phyloP scores from a whole-genome alignment of 2,888 invertebrate genomes.

The Drosophila anceps region DNA sequence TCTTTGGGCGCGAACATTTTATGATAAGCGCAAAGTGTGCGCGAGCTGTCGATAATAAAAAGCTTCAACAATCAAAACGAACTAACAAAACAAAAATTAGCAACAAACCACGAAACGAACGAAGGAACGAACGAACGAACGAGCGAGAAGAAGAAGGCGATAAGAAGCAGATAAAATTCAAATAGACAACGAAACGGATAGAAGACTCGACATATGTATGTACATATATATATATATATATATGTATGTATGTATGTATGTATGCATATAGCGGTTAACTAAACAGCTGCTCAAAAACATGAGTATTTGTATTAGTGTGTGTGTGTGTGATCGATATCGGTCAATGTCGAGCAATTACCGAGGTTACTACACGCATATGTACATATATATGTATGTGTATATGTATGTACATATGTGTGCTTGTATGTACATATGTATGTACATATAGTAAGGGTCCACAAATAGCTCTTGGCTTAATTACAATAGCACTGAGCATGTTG shows the following conservation, averaged over 20 bases:
- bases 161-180: conserved; percentile 20
- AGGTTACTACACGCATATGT: conserved; percentile 10
- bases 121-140: conserved; percentile 61
- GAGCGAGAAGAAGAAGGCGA: conserved; percentile 12
- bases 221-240: background rate
- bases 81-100: conserved; percentile 67
- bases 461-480: conserved; percentile 28
- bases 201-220: background rate
- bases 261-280: conserved; percentile 10
- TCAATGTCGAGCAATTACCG: conserved; percentile 54
- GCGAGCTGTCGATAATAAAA: conserved; percentile 67
- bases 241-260: background rate
- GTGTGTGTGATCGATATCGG: conserved; percentile 47
- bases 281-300: conserved; percentile 25
- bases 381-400: background rate
- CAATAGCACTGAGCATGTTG: conserved; percentile 23
- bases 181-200: conserved; percentile 7
- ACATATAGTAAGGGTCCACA: conserved; percentile 17
- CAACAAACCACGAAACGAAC: conserved; percentile 61
- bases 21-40: conserved; percentile 57
- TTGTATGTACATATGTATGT: background rate
- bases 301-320: background rate
- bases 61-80: conserved; percentile 62
- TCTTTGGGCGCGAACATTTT: conserved; percentile 34
- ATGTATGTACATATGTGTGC: background rate